Base-by-base conservation (phyloP, 2,797 vertebrate species). In the Corythornis leucogaster region DNA sequence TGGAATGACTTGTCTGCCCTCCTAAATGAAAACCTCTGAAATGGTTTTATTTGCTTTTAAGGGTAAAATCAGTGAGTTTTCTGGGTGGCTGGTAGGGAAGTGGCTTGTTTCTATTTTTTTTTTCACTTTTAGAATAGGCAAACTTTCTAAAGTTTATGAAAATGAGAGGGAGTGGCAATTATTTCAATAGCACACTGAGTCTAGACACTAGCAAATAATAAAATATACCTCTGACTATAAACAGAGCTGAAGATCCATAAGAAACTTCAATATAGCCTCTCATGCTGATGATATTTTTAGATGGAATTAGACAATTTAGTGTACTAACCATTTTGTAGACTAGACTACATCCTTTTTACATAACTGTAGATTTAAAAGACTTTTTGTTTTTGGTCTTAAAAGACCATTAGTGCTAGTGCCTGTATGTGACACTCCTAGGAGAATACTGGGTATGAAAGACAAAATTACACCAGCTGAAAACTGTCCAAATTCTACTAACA, bases 51-150 rank as follows among this genome's bases (percentile, higher is more conserved):
- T 64, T 71, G 48, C 5, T 20, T 95, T 63, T 86, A 89, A 87
- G 62, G 68, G 45, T 15, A 33, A 85, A 93, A 64, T 9, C 66
- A 67, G 58, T 22, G 58, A 83, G 26, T n/a, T 96, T 26, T 58
- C 48, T 40, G 38, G 18, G 35, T 76, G 79, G 12, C 43, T 40
- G 71, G 59, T 74, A 89, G 33, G 33, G 45, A 38, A 78, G 63
- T 42, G 21, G 5, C 33, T 92, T 90, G 50, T 43, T 83, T 59
- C 40, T 35, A 3, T 21, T 64, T 66, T 45, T 46, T 77, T 77
- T 48, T 79, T 94, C 74, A 25, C 70, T 92, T 95, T 93, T 50
- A 67, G 42, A 87, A 87, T 46, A 45, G 20, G 40, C 19, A 89
- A 46, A 77, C 59, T 90, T 93, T 85, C 84, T 87, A 31, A 87